Base-by-base conservation (phyloP, 2,113 vertebrate species). In the Dissostichus mawsoni region DNA sequence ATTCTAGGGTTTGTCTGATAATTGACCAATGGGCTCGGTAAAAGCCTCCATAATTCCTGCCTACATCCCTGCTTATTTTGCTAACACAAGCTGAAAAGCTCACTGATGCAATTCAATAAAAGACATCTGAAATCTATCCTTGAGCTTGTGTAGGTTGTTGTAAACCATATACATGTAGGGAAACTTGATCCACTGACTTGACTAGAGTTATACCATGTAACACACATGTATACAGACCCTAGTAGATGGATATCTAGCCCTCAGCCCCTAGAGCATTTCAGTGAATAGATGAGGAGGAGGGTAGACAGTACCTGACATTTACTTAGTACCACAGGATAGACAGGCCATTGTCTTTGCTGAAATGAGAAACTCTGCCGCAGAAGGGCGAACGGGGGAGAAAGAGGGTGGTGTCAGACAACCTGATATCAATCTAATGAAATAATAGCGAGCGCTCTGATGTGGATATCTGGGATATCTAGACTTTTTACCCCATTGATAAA, bases 401-500 rank as follows among this genome's bases (percentile, higher is more conserved):
- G 76, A 83, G 86, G 81, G 83, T n/a, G 82, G 87, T 85, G 88
- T 90, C 89, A 85, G 70, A 83, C 85, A 80, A 91, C 82, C 80
- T 94, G 95, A 96, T 96, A 95, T 93, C 95, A 95, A 97, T 96
- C 95, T 95, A 93, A 96, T 96, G 94, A 95, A 92, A 95, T 95
- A 94, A 95, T 93, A 92, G 92, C 59, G 18, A 85, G 91, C 80
- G 87, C 90, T 64, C 86, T 65, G 92, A 95, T 95, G 95, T 71
- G 86, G 94, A 96, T 96, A 91, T 93, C 90, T 79, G 79, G 86
- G 84, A 85, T 86, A 91, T 89, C 86, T 85, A 84, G 88, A 87
- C 89, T 74, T 91, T 69, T 93, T 82, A 84, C 89, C 92, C 69
- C 89, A 92, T 94, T 95, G 93, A 94, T 79, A 33, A 53, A 41